Conservation (phyloP, 2,888 invertebrate genomes). For the Aspidapion aeneum region DNA sequence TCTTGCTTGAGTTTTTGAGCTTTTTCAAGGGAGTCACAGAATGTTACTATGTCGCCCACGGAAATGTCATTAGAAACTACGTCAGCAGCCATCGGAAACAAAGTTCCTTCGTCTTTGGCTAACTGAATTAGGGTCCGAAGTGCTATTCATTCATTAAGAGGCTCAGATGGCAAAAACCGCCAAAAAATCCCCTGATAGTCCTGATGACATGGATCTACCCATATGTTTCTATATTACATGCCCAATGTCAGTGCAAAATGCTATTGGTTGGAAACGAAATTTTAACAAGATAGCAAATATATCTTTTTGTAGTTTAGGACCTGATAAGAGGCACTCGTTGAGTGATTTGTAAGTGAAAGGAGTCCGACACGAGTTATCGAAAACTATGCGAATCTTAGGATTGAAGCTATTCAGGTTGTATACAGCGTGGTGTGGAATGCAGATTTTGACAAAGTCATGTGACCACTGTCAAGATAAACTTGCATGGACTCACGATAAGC, state of each 20-base stretch:
- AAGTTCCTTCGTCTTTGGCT: neutral
- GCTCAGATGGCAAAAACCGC: no score
- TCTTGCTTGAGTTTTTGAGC: neutral
- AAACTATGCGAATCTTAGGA: neutral
- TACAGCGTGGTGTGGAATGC: neutral
- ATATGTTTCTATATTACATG: neutral
- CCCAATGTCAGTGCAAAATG: neutral
- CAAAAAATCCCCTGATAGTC: neutral
- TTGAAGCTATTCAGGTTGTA: neutral
- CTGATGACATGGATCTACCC: neutral
- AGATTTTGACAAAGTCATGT: no score
- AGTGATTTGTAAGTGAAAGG: neutral
- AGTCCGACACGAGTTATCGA: neutral
- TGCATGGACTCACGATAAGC: neutral
- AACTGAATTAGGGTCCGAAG: no score
- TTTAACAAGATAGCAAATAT: neutral
- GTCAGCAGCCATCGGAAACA: neutral
- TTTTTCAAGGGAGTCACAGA: neutral
- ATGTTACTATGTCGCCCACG: neutral
- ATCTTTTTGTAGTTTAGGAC: neutral
- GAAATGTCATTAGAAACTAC: neutral
- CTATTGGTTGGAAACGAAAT: neutral
- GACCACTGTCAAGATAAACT: neutral
- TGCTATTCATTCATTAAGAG: no score
- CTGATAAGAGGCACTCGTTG: neutral